Evolutionary conservation across 2,797 vertebrate species (phyloP).

Genomic region (Gymnodraco acuticeps): DNA sequence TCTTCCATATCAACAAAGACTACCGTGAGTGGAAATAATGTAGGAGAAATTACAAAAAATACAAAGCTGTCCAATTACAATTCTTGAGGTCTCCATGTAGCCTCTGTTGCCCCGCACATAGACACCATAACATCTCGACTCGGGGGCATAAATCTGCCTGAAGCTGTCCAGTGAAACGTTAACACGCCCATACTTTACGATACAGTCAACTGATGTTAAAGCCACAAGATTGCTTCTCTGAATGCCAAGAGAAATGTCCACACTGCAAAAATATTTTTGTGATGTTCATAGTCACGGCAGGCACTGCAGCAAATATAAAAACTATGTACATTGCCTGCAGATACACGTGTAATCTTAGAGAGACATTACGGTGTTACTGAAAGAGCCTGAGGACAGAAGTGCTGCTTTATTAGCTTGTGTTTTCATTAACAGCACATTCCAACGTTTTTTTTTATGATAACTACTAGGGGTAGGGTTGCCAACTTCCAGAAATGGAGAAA

Average conservation of each 20-base stretch:
- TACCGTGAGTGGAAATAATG: conserved; percentile 19
- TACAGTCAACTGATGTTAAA: conserved; percentile 48
- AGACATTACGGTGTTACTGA: neutral
- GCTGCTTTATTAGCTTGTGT: conserved; percentile 37
- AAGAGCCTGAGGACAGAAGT: conserved; percentile 8
- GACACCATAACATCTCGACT: conserved; percentile 52
- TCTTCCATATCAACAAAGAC: conserved; percentile 36
- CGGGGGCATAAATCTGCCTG: conserved; percentile 47
- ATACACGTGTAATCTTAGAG: conserved; percentile 21
- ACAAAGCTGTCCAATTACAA: conserved; percentile 27
- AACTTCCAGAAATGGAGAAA: no score
- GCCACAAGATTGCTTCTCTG: conserved; percentile 41
- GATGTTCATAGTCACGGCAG: conserved; percentile 20
- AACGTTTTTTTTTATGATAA: neutral
- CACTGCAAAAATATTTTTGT: conserved; percentile 40
- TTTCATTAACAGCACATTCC: neutral
- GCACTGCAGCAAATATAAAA: conserved; percentile 20
- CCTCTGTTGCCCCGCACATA: conserved; percentile 9
- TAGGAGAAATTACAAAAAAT: neutral
- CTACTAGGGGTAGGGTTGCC: conserved; percentile 4
- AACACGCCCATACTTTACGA: conserved; percentile 49
- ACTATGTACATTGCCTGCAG: conserved; percentile 35
- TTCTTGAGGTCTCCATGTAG: conserved; percentile 23
- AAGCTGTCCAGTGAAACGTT: conserved; percentile 46
- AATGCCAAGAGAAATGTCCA: conserved; percentile 52